Base-by-base conservation (phyloP, 2,888 invertebrate genomes). In the Phorcus lineatus region DNA sequence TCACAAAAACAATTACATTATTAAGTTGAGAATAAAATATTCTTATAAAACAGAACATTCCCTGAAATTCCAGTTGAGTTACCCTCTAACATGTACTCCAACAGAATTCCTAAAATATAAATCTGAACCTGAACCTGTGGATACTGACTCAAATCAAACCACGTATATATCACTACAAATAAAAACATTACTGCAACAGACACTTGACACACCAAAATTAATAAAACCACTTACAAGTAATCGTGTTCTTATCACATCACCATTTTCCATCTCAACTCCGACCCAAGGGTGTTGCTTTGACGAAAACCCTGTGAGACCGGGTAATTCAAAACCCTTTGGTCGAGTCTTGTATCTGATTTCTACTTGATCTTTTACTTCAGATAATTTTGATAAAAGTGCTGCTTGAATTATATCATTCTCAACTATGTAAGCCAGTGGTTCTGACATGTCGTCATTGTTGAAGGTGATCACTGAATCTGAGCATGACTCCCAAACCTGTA, bases 381-480 rank as follows among this genome's bases (percentile, higher is more conserved):
- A 91, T 0, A 97, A 91, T 90, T 95, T 95, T 82, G 94, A 94
- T 87, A 95, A 95, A 24, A 92, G 86, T 7, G 89, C 91, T 89
- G 96, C 95, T 2, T 97, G 93, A 70, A 99, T 94, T 6, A 98
- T 94, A 94, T 98, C 96, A 94, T 99, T 99, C 94, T 99, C 99
- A 17, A 98, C 96, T 86, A 99, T 96, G 92, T 96, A 97, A 0
- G 98, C 97, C 0, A 99, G 95, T 91, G 97, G 95, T 70, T 96
- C 95, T 28, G 95, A 94, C 88, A 96, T 94, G 83, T 96, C 94
- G 17, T 96, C 95, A 82, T 96, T 94, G 88, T 96, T 96, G 92
- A 99, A 98, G 82, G 96, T 95, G 84, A 99, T 97, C 88, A 96
- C 94, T 0, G 98, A 96, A 93, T 97, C 96, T 0, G 98, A 98